Percentiles rank a stretch among this genome's conserved stretches.
phyloP scores from a whole-genome alignment of 2,888 invertebrate genomes.

The Ennomos fuscantarius region DNA sequence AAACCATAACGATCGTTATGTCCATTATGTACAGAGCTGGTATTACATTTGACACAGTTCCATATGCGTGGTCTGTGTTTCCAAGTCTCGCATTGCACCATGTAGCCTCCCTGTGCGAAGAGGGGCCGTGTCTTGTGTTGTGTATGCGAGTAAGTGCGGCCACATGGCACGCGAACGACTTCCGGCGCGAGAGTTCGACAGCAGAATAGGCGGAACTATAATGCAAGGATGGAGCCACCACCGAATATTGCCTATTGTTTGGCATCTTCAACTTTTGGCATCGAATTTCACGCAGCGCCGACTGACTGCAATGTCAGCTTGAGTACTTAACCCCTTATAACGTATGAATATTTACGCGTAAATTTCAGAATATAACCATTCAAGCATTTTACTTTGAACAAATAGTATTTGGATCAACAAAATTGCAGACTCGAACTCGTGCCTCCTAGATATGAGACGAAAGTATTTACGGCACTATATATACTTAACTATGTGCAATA shows the following conservation, averaged over 20 bases:
- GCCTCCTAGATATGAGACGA: background rate
- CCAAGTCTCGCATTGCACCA: background rate
- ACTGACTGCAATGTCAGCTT: slow-evolving; percentile 72
- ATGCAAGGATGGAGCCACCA: slow-evolving; percentile 55
- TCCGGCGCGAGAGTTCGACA: slow-evolving; percentile 69
- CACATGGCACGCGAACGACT: slow-evolving; percentile 62
- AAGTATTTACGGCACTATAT: slow-evolving; percentile 1
- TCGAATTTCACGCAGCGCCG: slow-evolving; percentile 62
- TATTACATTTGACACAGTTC: no score
- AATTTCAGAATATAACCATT: slow-evolving; percentile 57
- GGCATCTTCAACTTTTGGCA: slow-evolving; percentile 82
- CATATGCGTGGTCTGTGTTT: no score
- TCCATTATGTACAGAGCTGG: no score
- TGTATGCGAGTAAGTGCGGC: slow-evolving; percentile 30
- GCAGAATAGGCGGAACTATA: slow-evolving; percentile 70
- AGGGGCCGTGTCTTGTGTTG: slow-evolving; percentile 6
- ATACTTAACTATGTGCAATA: background rate
- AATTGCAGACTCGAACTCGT: slow-evolving; percentile 14
- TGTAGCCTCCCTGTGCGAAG: slow-evolving; percentile 4
- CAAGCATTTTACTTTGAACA: slow-evolving; percentile 27
- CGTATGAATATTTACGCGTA: slow-evolving; percentile 73
- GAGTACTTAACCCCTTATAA: slow-evolving; percentile 70
- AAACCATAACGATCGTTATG: no score
- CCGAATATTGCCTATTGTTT: slow-evolving; percentile 81
- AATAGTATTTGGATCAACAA: slow-evolving; percentile 1